Evolutionary conservation across 2,797 vertebrate genomes (phyloP), one percentile per base, ranked within the genome.

Genomic region (Enteromius mattozi): DNA sequence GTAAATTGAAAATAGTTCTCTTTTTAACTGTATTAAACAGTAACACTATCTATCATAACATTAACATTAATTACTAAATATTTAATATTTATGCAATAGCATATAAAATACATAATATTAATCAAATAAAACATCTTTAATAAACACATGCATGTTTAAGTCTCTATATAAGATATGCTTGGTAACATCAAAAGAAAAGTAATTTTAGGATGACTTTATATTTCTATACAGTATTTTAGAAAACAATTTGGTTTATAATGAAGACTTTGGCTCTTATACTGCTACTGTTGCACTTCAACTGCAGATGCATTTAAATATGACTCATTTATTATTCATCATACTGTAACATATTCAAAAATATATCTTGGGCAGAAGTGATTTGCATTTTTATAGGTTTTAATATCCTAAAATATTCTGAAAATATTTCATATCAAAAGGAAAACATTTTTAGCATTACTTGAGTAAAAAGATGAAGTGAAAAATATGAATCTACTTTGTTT

Each of bases 241-340:
- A 49, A 10, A 30, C 0, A 30, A 30, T 24, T 70, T 0, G 12
- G 27, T 45, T 47, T 47, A 71, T 3, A 30, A 27, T 30, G 14
- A 68, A 21, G 65, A 68, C 49, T 68, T 54, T 12, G 16, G 9
- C 17, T 8, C 27, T 35, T 21, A 35, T 33, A 45, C 17, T 35
- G 27, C 27, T 74, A 74, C 12, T 24, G 17, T 24, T 45, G 1
- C 13, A 63, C 24, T 63, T 30, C 2, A 54, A n/a, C 71, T 45
- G 42, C n/a, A 54, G 10, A 54, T 54, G 30, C 30, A 54, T 75
- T 54, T 14, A 75, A 75, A 54, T 54, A 54, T 4, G 19, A 10
- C 33, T 75, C 30, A 75, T 75, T 75, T 75, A 75, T 54, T 75
- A 75, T 75, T 35, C 10, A 75, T 54, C 3, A 0, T 35, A 6